These are phyloP conservation scores for Corticium candelabrum DNA, from an alignment of 37 sponge, comb jelly and placozoan genomes.

Conservation along the genomic window DNA sequence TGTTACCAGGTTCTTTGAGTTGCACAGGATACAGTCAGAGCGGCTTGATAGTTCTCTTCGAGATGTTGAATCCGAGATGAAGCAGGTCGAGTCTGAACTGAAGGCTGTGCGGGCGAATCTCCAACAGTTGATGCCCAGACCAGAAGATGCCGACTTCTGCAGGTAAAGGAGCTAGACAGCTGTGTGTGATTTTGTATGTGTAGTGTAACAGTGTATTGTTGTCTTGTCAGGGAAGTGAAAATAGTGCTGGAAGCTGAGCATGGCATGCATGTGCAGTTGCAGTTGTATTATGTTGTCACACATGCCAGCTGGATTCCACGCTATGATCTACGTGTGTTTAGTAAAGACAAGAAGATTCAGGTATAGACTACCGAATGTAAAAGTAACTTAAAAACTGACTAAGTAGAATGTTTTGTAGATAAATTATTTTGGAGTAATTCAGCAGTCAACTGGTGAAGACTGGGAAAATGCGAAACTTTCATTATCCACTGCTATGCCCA, in stretches of 20 bases:
- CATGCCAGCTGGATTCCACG: slow-evolving; percentile 31
- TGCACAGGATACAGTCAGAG: not conserved
- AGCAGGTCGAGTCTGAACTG: not conserved
- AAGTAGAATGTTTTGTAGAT: slow-evolving; percentile 27
- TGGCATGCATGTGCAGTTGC: slow-evolving; percentile 15
- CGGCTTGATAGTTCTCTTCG: not conserved
- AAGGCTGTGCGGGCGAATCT: too few relatives aligned
- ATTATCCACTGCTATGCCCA: slow-evolving; percentile 76
- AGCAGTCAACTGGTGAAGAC: slow-evolving; percentile 86
- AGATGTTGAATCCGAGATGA: not conserved
- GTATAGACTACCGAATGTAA: slow-evolving; percentile 2
- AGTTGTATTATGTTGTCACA: slow-evolving; percentile 34
- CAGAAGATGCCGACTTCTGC: too few relatives aligned
- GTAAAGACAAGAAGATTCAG: slow-evolving; percentile 24
- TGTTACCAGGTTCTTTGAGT: not conserved
- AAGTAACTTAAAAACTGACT: not conserved
- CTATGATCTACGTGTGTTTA: slow-evolving; percentile 29
- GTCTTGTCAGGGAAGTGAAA: slow-evolving; percentile 26
- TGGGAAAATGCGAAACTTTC: slow-evolving; percentile 64
- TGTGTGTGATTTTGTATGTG: too few relatives aligned
- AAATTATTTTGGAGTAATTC: slow-evolving; percentile 73
- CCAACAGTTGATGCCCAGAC: too few relatives aligned
- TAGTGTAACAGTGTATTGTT: too few relatives aligned
- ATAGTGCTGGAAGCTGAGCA: slow-evolving; percentile 22
- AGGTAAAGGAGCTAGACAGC: too few relatives aligned